Evolutionary conservation across 2,888 invertebrate genomes (phyloP), one percentile per base, ranked within the genome.

Genomic region (Tetragonisca angustula): DNA sequence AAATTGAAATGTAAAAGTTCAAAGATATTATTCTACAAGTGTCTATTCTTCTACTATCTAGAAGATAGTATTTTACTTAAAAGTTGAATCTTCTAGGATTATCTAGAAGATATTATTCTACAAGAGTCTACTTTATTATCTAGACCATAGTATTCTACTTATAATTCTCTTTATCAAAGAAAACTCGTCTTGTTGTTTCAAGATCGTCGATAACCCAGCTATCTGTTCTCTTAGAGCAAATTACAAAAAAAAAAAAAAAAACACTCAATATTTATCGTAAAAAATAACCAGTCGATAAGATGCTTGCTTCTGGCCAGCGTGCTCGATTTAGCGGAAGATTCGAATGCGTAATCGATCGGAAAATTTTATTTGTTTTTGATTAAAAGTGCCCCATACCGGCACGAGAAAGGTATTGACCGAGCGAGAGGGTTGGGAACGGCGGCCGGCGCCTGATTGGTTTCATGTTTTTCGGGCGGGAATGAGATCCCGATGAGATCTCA

Each of bases 201-300:
- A 6, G 24, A 9, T 43, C 19, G 24, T 19, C 21, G 13, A 6
- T 50, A 24, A 24, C 19, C 50, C 6, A 54, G n/a, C 24, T 19
- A 19, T n/a, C 36, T 24, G 62, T 56, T 70, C 27, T 36, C 80
- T 32, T 4, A 17, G 62, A 67, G 61, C 67, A 74, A 79, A 79
- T 74, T 24, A 24, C 61, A 11, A 6, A 61, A 59, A 52, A 0
- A 9, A 1, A 43, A 36, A 32, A 4, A 32, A 2, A 32, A 32
- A 32, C 3, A 32, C 17, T 9, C 65, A 9, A 9, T 27, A 50
- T 61, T 65, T 27, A 17, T 19, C 2, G 2, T 56, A 21, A n/a
- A 49, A 56, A 77, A 43, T 17, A 17, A 1, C 17, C 15, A 32
- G 49, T 36, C 49, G 64, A 32, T n/a, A 56, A 32, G 50, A 3